phyloP scores from a whole-genome alignment of 2,113 vertebrate genomes.

The Patagioenas fasciata region DNA sequence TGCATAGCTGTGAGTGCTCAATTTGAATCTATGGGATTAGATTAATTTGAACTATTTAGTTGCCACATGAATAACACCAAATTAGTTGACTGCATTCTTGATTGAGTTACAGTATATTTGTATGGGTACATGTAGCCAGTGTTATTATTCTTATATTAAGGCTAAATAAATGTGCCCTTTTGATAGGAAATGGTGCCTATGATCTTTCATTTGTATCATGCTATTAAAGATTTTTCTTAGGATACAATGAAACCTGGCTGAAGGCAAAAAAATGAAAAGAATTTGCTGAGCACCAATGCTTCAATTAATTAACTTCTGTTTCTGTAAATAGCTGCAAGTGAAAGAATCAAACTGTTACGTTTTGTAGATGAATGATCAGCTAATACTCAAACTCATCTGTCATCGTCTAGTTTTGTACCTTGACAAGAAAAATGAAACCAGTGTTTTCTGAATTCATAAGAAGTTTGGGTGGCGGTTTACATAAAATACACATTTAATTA shows the following conservation, averaged over 20 bases:
- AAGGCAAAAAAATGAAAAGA: conserved; percentile 45
- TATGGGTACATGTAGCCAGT: not conserved
- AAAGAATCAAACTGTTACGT: conserved; percentile 75
- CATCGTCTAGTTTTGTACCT: conserved; percentile 74
- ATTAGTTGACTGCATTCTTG: not conserved
- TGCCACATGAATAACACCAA: not conserved
- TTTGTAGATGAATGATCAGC: conserved; percentile 80
- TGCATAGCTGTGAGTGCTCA: not conserved
- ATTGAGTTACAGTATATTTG: conserved; percentile 14
- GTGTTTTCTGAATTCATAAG: conserved; percentile 73
- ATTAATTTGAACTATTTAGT: conserved; percentile 36
- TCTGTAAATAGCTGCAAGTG: conserved; percentile 74
- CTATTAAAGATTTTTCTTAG: conserved; percentile 68
- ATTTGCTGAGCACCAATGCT: conserved; percentile 41
- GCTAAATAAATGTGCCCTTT: conserved; percentile 47
- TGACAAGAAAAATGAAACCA: conserved; percentile 75
- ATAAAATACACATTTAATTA: conserved; percentile 70
- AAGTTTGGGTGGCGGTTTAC: conserved; percentile 53
- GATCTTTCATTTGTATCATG: conserved; percentile 29
- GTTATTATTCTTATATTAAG: conserved; percentile 22
- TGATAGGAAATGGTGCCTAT: not conserved
- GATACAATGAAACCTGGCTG: conserved; percentile 38
- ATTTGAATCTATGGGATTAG: conserved; percentile 22
- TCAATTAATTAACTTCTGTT: conserved; percentile 78
- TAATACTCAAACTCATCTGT: conserved; percentile 75